phyloP scores from a whole-genome alignment of 2,888 invertebrate species.

The Ptilodon capucinus region DNA sequence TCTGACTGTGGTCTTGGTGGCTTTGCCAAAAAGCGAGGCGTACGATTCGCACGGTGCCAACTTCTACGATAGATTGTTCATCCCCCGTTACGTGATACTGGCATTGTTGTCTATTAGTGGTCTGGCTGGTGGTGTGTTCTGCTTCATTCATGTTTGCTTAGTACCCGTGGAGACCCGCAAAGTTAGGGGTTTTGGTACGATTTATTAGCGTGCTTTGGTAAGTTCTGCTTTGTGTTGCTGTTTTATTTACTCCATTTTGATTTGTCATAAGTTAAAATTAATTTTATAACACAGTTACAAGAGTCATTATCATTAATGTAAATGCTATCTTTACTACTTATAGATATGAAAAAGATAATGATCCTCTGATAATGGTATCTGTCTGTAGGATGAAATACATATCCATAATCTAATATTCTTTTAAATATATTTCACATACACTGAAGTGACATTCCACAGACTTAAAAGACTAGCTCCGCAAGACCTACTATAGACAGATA shows the following conservation, averaged over 20 bases:
- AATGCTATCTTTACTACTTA: background rate
- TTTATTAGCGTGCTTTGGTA: constrained; percentile 48
- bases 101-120: constrained; percentile 53
- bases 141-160: constrained; percentile 58
- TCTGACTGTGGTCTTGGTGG: constrained; percentile 82
- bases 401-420: too few species aligned
- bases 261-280: background rate
- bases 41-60: constrained; percentile 59
- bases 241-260: background rate
- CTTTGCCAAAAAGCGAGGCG: constrained; percentile 81
- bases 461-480: too few species aligned
- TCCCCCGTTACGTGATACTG: constrained; percentile 55
- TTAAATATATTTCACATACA: too few species aligned
- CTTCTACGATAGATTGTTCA: constrained; percentile 71
- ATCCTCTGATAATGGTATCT: background rate
- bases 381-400: background rate
- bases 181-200: constrained; percentile 55
- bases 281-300: background rate
- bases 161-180: constrained; percentile 61
- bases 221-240: constrained; percentile 40
- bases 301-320: background rate
- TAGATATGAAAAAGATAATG: background rate
- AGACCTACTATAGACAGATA: too few species aligned
- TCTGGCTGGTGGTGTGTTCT: constrained; percentile 49
- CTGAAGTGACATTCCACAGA: too few species aligned